Percentiles rank a stretch among this genome's conserved stretches.
These are phyloP conservation scores for Setipinna tenuifilis DNA, from an alignment of 2,797 vertebrate genomes.

Conservation along the genomic window DNA sequence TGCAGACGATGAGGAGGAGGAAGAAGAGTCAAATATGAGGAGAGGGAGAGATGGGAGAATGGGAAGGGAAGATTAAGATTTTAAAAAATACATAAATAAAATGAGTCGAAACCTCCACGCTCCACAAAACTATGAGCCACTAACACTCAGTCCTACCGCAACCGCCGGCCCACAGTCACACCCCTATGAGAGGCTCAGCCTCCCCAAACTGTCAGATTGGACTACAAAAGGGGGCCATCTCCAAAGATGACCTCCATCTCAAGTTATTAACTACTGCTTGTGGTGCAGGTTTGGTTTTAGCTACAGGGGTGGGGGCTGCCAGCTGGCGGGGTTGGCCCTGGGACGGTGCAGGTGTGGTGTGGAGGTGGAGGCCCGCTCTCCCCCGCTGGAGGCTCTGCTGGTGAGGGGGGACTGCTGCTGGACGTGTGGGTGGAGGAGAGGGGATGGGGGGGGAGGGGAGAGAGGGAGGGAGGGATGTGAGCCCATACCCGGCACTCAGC, in stretches of 20 bases:
- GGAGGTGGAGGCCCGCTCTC: slow-evolving; percentile 2
- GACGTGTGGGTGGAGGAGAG: slow-evolving; percentile 36
- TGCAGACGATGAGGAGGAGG: slow-evolving; percentile 64
- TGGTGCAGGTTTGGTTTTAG: background rate
- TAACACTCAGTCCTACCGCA: background rate
- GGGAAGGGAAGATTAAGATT: slow-evolving; percentile 50
- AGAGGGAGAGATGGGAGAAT: slow-evolving; percentile 58
- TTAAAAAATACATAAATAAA: background rate
- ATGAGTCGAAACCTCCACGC: slow-evolving; percentile 14
- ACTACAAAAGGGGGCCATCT: background rate
- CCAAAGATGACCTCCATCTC: too few relatives aligned
- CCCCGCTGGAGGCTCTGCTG: background rate
- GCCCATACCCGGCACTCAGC: slow-evolving; percentile 79
- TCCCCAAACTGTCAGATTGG: background rate
- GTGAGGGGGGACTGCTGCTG: slow-evolving; percentile 24
- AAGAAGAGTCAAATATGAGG: slow-evolving; percentile 45
- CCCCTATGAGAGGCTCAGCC: background rate
- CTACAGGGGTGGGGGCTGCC: background rate
- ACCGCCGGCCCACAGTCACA: background rate
- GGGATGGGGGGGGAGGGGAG: slow-evolving; percentile 55
- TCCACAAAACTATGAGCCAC: background rate
- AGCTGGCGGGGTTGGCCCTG: background rate
- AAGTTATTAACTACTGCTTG: background rate
- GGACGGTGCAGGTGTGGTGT: background rate
- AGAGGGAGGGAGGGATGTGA: slow-evolving; percentile 65